Evolutionary conservation across 2,113 vertebrate genomes (phyloP), one percentile per base, ranked within the genome.

Genomic region (Chionis minor): DNA sequence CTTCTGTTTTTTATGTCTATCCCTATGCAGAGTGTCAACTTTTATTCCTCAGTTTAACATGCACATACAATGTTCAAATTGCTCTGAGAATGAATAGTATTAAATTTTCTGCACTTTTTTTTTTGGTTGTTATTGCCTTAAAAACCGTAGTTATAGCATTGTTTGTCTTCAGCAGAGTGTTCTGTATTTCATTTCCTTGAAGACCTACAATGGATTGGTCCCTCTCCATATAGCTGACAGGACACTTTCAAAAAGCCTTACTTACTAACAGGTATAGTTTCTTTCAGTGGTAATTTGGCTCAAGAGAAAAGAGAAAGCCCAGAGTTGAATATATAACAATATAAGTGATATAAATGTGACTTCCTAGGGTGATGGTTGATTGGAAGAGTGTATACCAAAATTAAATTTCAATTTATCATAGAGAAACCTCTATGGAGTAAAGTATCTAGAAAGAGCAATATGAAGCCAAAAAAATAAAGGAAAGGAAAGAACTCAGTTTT

Each of bases 321-420:
- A 81, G 38, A 78, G 86, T 13, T 92, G 47, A 94, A 70, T 58
- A 19, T 59, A 21, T 58, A 88, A 83, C 85, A 96, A 78, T 71
- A 40, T 88, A 90, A 78, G 61, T 83, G 51, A 90, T 63, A 96
- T 47, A 93, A 92, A 92, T 88, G 51, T 70, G 74, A 93, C 82
- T 63, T 95, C 62, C 74, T 94, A 86, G 90, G 72, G 45, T 93
- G 81, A 92, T 94, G 82, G 72, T 71, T 93, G 79, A 94, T 85
- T 80, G 67, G 45, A 90, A 81, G 58, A 63, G 3, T 55, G n/a
- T 71, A 88, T 55, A 93, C 28, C 51, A 86, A 88, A 92, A 92
- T 81, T 90, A 90, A 90, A 83, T 86, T 95, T 86, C 63, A 90
- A 26, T 90, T 81, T 81, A 73, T 90, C 74, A 59, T 47, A 80